Evolutionary conservation across 2,888 invertebrate genomes (phyloP).

Genomic region (Drosophila setosimentum): DNA sequence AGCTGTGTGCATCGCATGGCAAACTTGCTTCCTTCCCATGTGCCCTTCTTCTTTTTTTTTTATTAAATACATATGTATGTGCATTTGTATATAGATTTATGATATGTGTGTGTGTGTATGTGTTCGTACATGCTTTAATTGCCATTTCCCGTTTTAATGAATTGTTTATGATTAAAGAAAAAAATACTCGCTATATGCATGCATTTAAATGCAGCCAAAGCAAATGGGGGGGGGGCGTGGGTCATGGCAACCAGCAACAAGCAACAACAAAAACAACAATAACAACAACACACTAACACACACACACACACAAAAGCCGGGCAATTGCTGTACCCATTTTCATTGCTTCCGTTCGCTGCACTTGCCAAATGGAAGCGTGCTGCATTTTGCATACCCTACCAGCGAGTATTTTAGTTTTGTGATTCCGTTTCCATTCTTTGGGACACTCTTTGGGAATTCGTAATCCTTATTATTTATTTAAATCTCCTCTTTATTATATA

Average conservation of each 20-base stretch:
- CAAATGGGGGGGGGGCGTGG: slow-evolving; percentile 46
- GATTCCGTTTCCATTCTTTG: too few relatives aligned
- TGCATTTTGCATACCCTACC: slow-evolving; percentile 23
- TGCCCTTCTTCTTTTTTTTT: too few relatives aligned
- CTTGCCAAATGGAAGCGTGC: slow-evolving; percentile 60
- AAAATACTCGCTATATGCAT: slow-evolving; percentile 10
- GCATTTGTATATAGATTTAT: slow-evolving; percentile 61
- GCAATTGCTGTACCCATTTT: slow-evolving; percentile 68
- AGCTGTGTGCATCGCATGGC: slow-evolving; percentile 40
- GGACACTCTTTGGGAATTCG: background rate
- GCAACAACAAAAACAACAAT: slow-evolving; percentile 14
- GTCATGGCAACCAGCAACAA: slow-evolving; percentile 52
- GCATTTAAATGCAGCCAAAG: slow-evolving; percentile 34
- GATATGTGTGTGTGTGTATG: slow-evolving; percentile 11
- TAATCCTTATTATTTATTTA: background rate
- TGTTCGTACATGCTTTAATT: slow-evolving; percentile 59
- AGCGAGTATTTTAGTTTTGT: too few relatives aligned
- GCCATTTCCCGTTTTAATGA: slow-evolving; percentile 81
- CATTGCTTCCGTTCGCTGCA: slow-evolving; percentile 73
- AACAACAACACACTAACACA: slow-evolving; percentile 38
- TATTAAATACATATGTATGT: background rate
- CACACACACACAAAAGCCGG: slow-evolving; percentile 17
- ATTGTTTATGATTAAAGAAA: slow-evolving; percentile 66
- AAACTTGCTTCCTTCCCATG: slow-evolving; percentile 45
- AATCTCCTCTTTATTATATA: too few relatives aligned